These are phyloP conservation scores for Crotophaga sulcirostris DNA, from an alignment of 2,113 vertebrate species.

Conservation along the genomic window DNA sequence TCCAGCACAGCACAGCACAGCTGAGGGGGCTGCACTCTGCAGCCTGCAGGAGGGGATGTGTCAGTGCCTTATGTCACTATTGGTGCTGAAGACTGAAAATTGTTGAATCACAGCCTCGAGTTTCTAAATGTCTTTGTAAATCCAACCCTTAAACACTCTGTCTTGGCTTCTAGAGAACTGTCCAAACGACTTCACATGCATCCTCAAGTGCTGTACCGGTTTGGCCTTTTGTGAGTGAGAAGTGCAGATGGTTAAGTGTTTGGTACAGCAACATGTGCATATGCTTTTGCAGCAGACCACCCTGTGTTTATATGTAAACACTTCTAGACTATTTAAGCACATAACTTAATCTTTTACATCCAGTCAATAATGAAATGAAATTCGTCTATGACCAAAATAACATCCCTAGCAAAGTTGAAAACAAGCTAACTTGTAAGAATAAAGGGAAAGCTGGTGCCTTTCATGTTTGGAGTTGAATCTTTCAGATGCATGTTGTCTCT, in stretches of 20 bases:
- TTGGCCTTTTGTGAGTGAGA: slow-evolving; percentile 57
- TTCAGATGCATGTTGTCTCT: background rate
- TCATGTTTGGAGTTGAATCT: background rate
- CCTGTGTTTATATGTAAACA: slow-evolving; percentile 67
- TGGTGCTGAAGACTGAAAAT: slow-evolving; percentile 29
- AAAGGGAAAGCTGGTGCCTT: background rate
- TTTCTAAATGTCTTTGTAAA: slow-evolving; percentile 39
- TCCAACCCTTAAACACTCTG: slow-evolving; percentile 42
- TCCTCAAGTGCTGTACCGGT: slow-evolving; percentile 25
- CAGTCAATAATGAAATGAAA: background rate
- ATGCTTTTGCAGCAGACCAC: slow-evolving; percentile 63
- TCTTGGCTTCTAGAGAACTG: slow-evolving; percentile 32
- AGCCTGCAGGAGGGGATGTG: slow-evolving; percentile 34
- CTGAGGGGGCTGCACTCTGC: slow-evolving; percentile 27
- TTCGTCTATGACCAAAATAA: background rate
- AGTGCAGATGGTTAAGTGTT: slow-evolving; percentile 66
- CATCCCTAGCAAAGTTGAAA: background rate
- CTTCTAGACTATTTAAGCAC: slow-evolving; percentile 51
- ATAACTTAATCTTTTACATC: slow-evolving; percentile 55
- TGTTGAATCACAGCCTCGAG: slow-evolving; percentile 48
- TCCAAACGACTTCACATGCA: background rate
- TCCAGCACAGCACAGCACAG: slow-evolving; percentile 26
- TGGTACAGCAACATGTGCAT: slow-evolving; percentile 49
- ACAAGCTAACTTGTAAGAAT: background rate
- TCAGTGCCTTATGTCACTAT: slow-evolving; percentile 54